Percentiles rank a stretch among this genome's conserved stretches.
Conservation (phyloP, 2,797 vertebrate species). For the Forpus xanthops region DNA sequence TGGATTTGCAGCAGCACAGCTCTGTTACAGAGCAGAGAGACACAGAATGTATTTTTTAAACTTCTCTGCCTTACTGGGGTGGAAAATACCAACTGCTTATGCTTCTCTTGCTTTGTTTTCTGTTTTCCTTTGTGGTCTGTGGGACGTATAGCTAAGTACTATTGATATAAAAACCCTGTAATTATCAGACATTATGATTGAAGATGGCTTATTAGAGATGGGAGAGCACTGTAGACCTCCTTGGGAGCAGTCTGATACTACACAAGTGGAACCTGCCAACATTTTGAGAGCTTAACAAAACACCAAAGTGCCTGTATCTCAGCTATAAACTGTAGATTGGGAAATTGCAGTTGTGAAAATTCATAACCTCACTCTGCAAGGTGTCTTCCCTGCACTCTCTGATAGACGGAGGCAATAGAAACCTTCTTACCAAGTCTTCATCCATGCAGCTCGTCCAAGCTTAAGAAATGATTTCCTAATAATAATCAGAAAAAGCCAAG, state of each 20-base stretch:
- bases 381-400: not conserved
- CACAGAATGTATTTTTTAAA: constrained; percentile 23
- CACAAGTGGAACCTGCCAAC: not conserved
- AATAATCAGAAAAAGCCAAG: not conserved
- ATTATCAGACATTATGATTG: not conserved
- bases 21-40: not conserved
- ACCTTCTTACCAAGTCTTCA: not conserved
- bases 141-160: not conserved
- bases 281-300: not conserved
- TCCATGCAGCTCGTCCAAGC: not conserved
- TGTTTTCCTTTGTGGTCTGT: constrained; percentile 4
- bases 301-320: not conserved
- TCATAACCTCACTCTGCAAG: not conserved
- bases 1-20: constrained; percentile 34
- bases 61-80: not conserved
- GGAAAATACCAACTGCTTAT: constrained; percentile 8
- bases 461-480: not conserved
- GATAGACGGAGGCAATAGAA: not conserved
- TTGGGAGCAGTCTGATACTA: not conserved
- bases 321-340: not conserved
- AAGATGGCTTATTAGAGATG: not conserved
- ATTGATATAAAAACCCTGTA: not conserved
- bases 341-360: not conserved
- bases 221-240: not conserved
- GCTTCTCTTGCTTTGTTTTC: not conserved